Conservation (phyloP, 2,888 invertebrate genomes). For the Octodonta nipae region DNA sequence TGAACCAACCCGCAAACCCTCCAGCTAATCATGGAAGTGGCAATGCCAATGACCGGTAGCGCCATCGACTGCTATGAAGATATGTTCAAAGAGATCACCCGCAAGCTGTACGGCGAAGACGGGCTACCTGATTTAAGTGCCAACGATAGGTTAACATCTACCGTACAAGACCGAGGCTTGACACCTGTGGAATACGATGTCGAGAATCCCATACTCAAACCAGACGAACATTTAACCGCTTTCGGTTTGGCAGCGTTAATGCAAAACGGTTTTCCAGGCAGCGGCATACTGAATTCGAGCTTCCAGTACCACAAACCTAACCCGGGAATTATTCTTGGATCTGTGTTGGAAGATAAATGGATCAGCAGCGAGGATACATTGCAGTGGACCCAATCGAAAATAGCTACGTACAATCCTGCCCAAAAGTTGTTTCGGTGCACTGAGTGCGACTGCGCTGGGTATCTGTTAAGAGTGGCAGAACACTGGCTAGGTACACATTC, state of each 20-base stretch:
- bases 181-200: slow-evolving; percentile 37
- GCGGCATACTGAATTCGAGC: slow-evolving; percentile 48
- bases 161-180: slow-evolving; percentile 29
- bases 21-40: slow-evolving; percentile 38
- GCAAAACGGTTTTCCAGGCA: slow-evolving; percentile 59
- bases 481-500: slow-evolving; percentile 67
- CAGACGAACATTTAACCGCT: slow-evolving; percentile 58
- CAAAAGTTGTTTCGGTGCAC: slow-evolving; percentile 63
- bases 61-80: slow-evolving; percentile 64
- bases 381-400: slow-evolving; percentile 64
- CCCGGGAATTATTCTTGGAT: slow-evolving; percentile 17
- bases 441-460: slow-evolving; percentile 64
- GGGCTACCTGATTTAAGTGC: slow-evolving; percentile 34
- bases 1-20: too few species aligned
- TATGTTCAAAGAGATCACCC: slow-evolving; percentile 83
- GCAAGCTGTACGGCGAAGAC: slow-evolving; percentile 82
- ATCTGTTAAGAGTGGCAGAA: slow-evolving; percentile 58
- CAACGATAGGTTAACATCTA: slow-evolving; percentile 27
- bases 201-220: slow-evolving; percentile 42
- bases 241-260: slow-evolving; percentile 64
- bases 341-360: slow-evolving; percentile 41
- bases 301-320: slow-evolving; percentile 39
- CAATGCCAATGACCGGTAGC: slow-evolving; percentile 45
- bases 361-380: slow-evolving; percentile 57
- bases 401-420: slow-evolving; percentile 65